Conservation (phyloP, 2,888 invertebrate genomes). For the Ormyrus thymus region DNA sequence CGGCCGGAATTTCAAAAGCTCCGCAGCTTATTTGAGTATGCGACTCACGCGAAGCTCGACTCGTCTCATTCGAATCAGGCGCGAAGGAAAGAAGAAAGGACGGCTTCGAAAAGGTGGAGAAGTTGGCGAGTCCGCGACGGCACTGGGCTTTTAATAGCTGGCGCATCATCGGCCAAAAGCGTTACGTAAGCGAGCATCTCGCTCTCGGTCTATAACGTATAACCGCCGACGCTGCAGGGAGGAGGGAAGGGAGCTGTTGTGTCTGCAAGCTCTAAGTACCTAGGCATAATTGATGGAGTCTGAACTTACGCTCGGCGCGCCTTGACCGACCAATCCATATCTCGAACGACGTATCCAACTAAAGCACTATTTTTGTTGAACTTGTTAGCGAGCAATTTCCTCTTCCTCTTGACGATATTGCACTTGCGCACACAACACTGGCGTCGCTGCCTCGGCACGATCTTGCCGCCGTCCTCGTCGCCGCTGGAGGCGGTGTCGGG, state of each 20-base stretch:
- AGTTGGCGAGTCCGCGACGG: not conserved
- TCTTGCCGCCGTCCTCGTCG: constrained; percentile 19
- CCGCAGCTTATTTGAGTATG: not conserved
- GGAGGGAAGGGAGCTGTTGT: not conserved
- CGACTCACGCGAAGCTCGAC: not conserved
- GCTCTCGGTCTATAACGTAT: not conserved
- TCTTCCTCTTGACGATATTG: constrained; percentile 58
- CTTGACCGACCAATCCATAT: constrained; percentile 75
- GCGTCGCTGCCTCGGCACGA: constrained; percentile 38
- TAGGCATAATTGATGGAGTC: constrained; percentile 46
- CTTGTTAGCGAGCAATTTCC: constrained; percentile 48
- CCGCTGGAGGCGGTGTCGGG: not conserved
- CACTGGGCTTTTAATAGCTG: constrained; percentile 43
- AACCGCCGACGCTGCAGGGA: not conserved
- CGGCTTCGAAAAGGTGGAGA: not conserved
- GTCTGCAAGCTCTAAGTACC: constrained; percentile 34
- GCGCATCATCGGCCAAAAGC: not conserved
- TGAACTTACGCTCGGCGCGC: constrained; percentile 73
- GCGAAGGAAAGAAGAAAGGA: too few relatives aligned
- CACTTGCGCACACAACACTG: constrained; percentile 66
- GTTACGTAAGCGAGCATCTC: constrained; percentile 12
- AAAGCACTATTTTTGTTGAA: constrained; percentile 61
- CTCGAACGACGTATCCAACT: constrained; percentile 71
- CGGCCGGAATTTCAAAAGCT: constrained; percentile 15
- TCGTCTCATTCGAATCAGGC: too few relatives aligned